phyloP scores from a whole-genome alignment of 2,888 invertebrate species.

The Caenorhabditis macrosperma region DNA sequence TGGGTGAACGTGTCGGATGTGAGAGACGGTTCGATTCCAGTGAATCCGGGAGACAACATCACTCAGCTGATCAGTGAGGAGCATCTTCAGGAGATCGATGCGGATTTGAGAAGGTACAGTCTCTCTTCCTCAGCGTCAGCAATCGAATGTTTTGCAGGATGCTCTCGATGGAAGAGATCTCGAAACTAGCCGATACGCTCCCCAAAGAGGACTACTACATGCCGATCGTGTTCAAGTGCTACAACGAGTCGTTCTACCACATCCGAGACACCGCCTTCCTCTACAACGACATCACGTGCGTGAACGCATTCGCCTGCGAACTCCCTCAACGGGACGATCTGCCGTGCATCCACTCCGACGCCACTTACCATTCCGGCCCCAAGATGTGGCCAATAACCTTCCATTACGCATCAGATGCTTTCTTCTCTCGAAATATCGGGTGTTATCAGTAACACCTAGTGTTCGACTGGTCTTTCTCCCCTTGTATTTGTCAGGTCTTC shows the following conservation, averaged over 20 bases:
- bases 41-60: slow-evolving; percentile 48
- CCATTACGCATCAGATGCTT: slow-evolving; percentile 35
- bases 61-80: slow-evolving; percentile 47
- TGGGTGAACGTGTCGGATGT: slow-evolving; percentile 12
- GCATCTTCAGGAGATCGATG: slow-evolving; percentile 41
- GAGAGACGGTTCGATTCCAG: slow-evolving; percentile 31
- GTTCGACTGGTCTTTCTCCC: not conserved
- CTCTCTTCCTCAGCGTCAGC: no score
- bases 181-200: slow-evolving; percentile 18
- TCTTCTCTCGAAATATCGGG: slow-evolving; percentile 42
- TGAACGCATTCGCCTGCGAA: slow-evolving; percentile 52
- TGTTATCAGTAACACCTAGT: slow-evolving; percentile 47
- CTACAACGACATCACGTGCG: slow-evolving; percentile 42
- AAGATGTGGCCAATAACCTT: slow-evolving; percentile 52
- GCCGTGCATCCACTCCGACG: slow-evolving; percentile 49
- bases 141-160: slow-evolving; percentile 17
- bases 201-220: slow-evolving; percentile 49
- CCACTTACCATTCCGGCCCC: slow-evolving; percentile 53
- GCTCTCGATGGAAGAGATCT: slow-evolving; percentile 14
- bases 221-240: slow-evolving; percentile 55
- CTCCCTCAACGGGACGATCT: slow-evolving; percentile 44
- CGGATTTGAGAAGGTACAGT: slow-evolving; percentile 34
- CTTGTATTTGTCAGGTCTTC: not conserved
- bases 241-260: slow-evolving; percentile 46
- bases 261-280: slow-evolving; percentile 35